Base-by-base conservation (phyloP, 2,888 invertebrate species). In the Rhimphoctona megacephalus region DNA sequence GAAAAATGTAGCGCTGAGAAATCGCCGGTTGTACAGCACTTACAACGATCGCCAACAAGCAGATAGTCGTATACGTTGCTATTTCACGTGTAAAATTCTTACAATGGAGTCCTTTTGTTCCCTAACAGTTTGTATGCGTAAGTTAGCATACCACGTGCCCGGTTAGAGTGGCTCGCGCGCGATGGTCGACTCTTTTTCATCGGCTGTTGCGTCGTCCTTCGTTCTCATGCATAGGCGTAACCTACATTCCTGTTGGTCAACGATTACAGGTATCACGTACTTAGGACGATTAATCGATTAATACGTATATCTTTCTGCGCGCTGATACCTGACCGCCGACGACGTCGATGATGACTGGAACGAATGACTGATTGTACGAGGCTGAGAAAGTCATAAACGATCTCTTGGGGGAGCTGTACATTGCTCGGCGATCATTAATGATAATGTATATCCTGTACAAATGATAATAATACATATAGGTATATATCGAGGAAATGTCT, bases 221-320 rank as follows among this genome's bases (percentile, higher is more conserved):
- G 84, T 72, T 80, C 54, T 57, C 83, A n/a, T n/a, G 36, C 36
- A 85, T 82, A 85, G 83, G 84, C 85, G 87, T 85, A 89, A 89
- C 88, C 88, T 86, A 89, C 81, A 89, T 88, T 86, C 85, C 79
- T 79, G 78, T 61, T 74, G 85, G 66, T 85, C 82, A 69, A 66
- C 49, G 77, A 77, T 79, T 73, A 82, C 77, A 46, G 77, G 49
- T 72, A 72, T 74, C 80, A 17, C 77, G 36, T 73, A 77, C 61
- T 83, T 82, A 22, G 49, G 82, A 22, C 76, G 81, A 81, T 84
- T 86, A 84, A 86, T 86, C 85, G 82, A 87, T 85, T 77, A 85
- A 64, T 69, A 57, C 52, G 74, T 70, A 22, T 69, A 30, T 39
- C 19, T 46, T 33, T 70, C 67, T 81, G 61, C 74, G 33, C 43